Conservation (phyloP, 2,113 vertebrate genomes). For the Chionomys nivalis region DNA sequence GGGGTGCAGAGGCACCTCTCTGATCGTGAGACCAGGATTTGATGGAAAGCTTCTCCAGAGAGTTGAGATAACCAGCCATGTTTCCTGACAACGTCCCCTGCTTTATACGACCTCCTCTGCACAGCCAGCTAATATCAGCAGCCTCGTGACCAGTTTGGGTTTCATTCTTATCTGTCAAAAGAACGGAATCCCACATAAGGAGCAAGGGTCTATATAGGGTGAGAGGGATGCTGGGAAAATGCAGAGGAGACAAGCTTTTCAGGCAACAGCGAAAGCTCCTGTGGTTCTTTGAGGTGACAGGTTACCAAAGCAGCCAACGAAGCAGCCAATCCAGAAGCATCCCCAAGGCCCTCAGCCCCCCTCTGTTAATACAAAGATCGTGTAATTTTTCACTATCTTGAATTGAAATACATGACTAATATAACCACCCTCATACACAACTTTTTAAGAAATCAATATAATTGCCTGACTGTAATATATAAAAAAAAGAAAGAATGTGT, state of each 20-base stretch:
- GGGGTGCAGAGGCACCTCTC: not conserved
- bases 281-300: not conserved
- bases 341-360: not conserved
- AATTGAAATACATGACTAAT: constrained; percentile 21
- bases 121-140: not conserved
- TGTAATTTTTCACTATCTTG: not conserved
- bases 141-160: not conserved
- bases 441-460: constrained; percentile 27
- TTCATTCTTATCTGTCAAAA: constrained; percentile 6
- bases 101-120: constrained; percentile 7
- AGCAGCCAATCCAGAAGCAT: not conserved
- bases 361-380: constrained; percentile 7
- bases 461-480: not conserved
- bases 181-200: not conserved
- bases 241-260: not conserved
- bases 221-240: not conserved
- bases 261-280: not conserved
- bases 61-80: not conserved
- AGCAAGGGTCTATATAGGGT: not conserved
- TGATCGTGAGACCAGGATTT: not conserved
- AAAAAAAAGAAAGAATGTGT: constrained; percentile 3
- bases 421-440: not conserved
- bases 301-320: not conserved
- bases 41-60: not conserved
- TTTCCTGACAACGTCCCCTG: constrained; percentile 20